phyloP scores from a whole-genome alignment of 2,113 vertebrate genomes.

The Hyperopisus bebe region DNA sequence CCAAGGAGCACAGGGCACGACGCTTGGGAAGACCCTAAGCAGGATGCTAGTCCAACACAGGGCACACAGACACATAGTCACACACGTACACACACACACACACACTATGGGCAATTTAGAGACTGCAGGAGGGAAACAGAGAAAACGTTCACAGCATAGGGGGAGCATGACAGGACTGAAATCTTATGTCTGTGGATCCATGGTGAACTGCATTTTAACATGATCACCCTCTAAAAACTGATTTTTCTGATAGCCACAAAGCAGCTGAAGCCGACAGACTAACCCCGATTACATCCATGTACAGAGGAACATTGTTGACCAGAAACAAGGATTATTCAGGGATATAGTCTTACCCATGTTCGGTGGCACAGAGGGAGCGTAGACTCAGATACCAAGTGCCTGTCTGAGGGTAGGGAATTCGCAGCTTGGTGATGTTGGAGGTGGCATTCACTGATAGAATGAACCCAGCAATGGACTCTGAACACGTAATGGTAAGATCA shows the following conservation, averaged over 20 bases:
- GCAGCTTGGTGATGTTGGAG: conserved; percentile 73
- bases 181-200: background rate
- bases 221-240: background rate
- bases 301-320: background rate
- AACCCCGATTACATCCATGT: background rate
- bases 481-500: background rate
- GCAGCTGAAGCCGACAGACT: background rate
- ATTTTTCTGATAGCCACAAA: background rate
- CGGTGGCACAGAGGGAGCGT: conserved; percentile 74
- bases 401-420: conserved; percentile 90
- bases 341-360: conserved; percentile 70
- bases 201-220: background rate
- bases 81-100: background rate
- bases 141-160: background rate
- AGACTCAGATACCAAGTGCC: conserved; percentile 95
- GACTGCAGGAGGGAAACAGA: background rate
- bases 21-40: background rate
- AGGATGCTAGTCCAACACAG: background rate
- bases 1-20: background rate
- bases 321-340: background rate
- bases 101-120: background rate
- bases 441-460: conserved; percentile 74
- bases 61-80: background rate
- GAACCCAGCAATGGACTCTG: conserved; percentile 79
- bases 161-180: background rate